A percentile compares a stretch with the other conserved stretches of the same genome.
Evolutionary conservation across 2,797 vertebrate genomes (phyloP).

Genomic region (Dipus sagitta): DNA sequence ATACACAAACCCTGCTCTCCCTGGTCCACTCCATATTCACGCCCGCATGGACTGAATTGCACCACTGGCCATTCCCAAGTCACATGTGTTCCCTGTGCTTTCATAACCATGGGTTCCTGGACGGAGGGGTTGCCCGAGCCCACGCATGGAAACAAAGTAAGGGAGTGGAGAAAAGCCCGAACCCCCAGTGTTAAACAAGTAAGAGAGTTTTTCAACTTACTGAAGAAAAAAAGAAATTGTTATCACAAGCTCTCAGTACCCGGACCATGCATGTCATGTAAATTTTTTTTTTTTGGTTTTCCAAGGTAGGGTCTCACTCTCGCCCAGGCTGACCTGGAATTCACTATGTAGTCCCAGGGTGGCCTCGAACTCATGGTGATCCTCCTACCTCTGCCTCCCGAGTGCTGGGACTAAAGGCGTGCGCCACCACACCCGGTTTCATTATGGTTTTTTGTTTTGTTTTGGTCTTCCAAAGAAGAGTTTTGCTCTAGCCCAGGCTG

Average conservation of each 20-base stretch:
- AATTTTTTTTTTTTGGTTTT: too few relatives aligned
- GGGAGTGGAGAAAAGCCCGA: background rate
- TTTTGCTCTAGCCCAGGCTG: too few relatives aligned
- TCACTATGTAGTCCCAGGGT: too few relatives aligned
- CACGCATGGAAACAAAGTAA: background rate
- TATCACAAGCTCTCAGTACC: conserved; percentile 35
- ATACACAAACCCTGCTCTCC: background rate
- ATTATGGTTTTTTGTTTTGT: too few relatives aligned
- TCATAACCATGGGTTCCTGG: background rate
- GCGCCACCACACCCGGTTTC: background rate
- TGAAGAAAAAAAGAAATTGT: background rate
- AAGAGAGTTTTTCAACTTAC: background rate
- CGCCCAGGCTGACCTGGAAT: too few relatives aligned
- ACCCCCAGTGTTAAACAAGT: conserved; percentile 7
- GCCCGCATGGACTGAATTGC: background rate
- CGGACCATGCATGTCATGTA: background rate
- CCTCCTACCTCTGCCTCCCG: too few relatives aligned
- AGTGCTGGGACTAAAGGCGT: too few relatives aligned
- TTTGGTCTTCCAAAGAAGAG: too few relatives aligned
- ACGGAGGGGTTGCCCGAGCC: background rate
- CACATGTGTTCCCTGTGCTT: background rate
- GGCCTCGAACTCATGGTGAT: too few relatives aligned
- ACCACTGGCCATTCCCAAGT: background rate
- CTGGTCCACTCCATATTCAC: background rate
- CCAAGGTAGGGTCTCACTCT: too few relatives aligned